These are phyloP conservation scores for Diadumene lineata DNA, from an alignment of 92 coral and sea anemone genomes.

Conservation along the genomic window DNA sequence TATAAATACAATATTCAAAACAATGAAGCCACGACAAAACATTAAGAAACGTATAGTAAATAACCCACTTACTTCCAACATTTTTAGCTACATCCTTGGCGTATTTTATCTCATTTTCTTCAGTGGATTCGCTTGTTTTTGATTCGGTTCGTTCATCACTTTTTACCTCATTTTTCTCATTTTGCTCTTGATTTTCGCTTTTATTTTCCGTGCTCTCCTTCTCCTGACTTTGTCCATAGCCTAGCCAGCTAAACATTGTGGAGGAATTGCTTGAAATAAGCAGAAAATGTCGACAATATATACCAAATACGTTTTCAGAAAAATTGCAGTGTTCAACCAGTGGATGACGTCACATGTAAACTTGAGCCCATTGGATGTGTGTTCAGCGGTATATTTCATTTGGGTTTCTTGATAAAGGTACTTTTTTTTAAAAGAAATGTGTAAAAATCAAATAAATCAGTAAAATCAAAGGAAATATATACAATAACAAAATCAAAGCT, in stretches of 20 bases:
- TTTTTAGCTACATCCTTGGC: constrained; percentile 93
- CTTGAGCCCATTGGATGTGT: constrained; percentile 27
- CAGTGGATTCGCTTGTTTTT: constrained; percentile 17
- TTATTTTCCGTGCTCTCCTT: constrained; percentile 14
- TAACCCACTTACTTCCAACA: constrained; percentile 82
- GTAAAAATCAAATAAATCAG: background rate
- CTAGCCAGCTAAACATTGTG: constrained; percentile 64
- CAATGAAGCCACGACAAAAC: background rate
- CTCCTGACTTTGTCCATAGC: constrained; percentile 38
- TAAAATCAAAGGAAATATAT: background rate
- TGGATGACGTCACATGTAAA: constrained; percentile 34
- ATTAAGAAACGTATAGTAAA: background rate
- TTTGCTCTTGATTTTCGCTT: constrained; percentile 30
- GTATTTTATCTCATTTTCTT: constrained; percentile 37
- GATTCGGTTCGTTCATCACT: constrained; percentile 1
- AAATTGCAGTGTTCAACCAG: background rate
- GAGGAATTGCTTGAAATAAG: background rate
- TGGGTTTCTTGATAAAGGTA: constrained; percentile 17
- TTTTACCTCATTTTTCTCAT: constrained; percentile 20
- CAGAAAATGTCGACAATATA: background rate
- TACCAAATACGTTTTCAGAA: background rate
- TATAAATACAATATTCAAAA: too few relatives aligned
- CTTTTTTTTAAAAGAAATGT: too few relatives aligned
- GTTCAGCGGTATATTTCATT: constrained; percentile 4
- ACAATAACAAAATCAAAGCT: too few relatives aligned